Evolutionary conservation across 2,888 invertebrate species (phyloP), one percentile per base, ranked within the genome.

Genomic region (Labia minor): DNA sequence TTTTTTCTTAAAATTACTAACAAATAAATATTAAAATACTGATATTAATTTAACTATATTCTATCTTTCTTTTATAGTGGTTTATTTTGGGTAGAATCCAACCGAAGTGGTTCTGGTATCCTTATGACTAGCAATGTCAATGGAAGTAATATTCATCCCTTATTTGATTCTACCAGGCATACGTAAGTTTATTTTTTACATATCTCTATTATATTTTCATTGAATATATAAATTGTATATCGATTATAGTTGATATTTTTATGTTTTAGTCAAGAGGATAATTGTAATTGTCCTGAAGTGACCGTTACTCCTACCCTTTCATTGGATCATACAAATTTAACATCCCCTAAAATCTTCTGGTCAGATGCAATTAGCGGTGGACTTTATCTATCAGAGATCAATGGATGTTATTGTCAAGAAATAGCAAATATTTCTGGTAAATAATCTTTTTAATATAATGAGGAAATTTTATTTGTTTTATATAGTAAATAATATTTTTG

Each of bases 51-150:
- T 49, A 20, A 62, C 19, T 61, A 14, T 64, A 49, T 16, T 19
- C 65, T 62, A n/a, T n/a, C n/a, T n/a, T 69, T 64, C 16, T 65
- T 65, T 78, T 78, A 64, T 73, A 87, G 87, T 69, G 81, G 83
- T 1, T 74, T 94, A 1, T 85, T 86, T 72, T 94, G 92, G 92
- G 84, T 90, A 65, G 89, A 91, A 77, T 79, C 81, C 66, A 80
- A 79, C 62, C 80, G 82, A 69, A 80, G 81, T n/a, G 82, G 83
- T 19, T 76, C 82, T 63, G 84, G 85, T 3, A 80, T 81, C 37
- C 76, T 89, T 63, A 86, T 88, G 85, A 83, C 83, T 65, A 82
- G 86, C 0, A 79, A 83, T 71, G 75, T 82, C 6, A 80, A 84
- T 71, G 87, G 87, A 1, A 77, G 78, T 0, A 76, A 81, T 67